A percentile compares a stretch with the other conserved stretches of the same genome.
These are phyloP conservation scores for Adelosebastes latens DNA, from an alignment of 2,797 vertebrate species.

Conservation along the genomic window DNA sequence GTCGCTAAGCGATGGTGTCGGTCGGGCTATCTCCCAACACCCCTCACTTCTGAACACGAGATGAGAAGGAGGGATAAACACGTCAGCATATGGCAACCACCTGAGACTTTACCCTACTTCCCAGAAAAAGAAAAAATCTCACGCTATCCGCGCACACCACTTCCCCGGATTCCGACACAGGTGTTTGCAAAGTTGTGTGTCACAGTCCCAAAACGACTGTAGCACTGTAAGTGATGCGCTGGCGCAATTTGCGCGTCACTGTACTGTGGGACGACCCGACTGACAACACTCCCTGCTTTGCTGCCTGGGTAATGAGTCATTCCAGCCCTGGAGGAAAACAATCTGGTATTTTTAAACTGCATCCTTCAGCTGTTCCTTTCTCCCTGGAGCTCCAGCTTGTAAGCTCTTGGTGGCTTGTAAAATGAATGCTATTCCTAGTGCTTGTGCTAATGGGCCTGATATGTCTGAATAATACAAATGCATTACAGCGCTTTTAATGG, in stretches of 20 bases:
- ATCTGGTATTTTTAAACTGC: conserved; percentile 82
- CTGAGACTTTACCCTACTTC: conserved; percentile 24
- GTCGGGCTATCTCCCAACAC: conserved; percentile 48
- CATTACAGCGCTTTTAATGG: conserved; percentile 58
- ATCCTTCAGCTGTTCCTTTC: conserved; percentile 74
- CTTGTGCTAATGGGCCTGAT: conserved; percentile 66
- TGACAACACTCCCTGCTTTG: conserved; percentile 79
- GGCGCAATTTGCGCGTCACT: conserved; percentile 65
- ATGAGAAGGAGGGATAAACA: conserved; percentile 49
- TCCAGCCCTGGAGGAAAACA: conserved; percentile 79
- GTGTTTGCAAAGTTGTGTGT: conserved; percentile 8
- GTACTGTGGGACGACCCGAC: conserved; percentile 73
- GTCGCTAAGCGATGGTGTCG: conserved; percentile 41
- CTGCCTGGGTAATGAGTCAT: conserved; percentile 82
- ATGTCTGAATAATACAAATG: conserved; percentile 65
- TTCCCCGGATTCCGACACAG: conserved; percentile 2
- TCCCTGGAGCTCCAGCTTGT: conserved; percentile 63
- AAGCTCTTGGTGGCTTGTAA: conserved; percentile 67
- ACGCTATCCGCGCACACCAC: conserved; percentile 10
- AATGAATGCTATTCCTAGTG: conserved; percentile 60
- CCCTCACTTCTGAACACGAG: conserved; percentile 43
- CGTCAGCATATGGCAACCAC: conserved; percentile 22
- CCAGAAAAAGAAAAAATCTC: conserved; percentile 23
- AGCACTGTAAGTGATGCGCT: conserved; percentile 55
- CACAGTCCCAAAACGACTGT: conserved; percentile 31